Base-by-base conservation (phyloP, 2,888 invertebrate genomes). In the Hemaris fuciformis region DNA sequence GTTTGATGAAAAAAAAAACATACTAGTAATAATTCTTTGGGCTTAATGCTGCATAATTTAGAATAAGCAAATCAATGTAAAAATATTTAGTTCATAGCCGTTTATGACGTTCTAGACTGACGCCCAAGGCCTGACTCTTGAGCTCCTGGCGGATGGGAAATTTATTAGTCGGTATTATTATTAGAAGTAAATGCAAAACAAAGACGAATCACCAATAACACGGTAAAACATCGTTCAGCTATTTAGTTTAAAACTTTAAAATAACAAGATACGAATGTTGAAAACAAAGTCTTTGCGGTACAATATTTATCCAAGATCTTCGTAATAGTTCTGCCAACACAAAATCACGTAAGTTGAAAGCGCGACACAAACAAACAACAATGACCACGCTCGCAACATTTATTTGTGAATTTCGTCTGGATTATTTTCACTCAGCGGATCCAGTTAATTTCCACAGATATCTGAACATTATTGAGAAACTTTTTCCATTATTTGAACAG, bases 401-500 rank as follows among this genome's bases (percentile, higher is more conserved):
- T 53, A 31, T 31, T 31, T 31, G 53, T 53, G 53, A 53, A 53
- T 53, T 66, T 61, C 63, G 64, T 61, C 66, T 38, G 56, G 60
- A 62, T n/a, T 67, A 65, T 69, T 71, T 69, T 69, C 66, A 66
- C 66, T 65, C 62, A 62, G 68, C 65, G 68, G 64, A 67, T 76
- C 74, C 73, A 73, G 73, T 76, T 71, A 75, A 77, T 79, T 77
- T 76, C 72, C 67, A 72, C 66, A 63, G 72, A 71, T 70, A 58
- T 58, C 57, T 69, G 71, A 76, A 73, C 71, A 70, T 77, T 77
- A 80, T 79, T 73, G 71, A 63, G 68, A 80, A 85, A 84, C 71
- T 85, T 85, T 84, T 83, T 79, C 80, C 79, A 82, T 85, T 81
- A 83, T 78, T 80, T 70, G 70, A 73, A 75, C 72, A 68, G 76